Percentiles rank a stretch among this genome's conserved stretches.
phyloP scores from a whole-genome alignment of 1,140 invertebrate species.

The Chlorops oryzae region DNA sequence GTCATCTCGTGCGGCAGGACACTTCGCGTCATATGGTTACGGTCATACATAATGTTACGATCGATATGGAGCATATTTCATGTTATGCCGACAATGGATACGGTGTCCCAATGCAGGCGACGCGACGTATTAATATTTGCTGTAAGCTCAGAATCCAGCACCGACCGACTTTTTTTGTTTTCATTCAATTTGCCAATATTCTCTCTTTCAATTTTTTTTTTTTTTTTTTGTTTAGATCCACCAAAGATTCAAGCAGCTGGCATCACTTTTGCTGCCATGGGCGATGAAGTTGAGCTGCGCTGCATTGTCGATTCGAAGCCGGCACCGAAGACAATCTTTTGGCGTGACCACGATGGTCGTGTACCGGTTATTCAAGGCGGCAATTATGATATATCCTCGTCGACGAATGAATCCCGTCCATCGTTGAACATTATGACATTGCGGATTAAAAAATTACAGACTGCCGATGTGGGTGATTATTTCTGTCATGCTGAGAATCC shows the following conservation, averaged over 20 bases:
- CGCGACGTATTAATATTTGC: slow-evolving; percentile 67
- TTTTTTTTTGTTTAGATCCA: slow-evolving; percentile 52
- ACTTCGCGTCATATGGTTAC: slow-evolving; percentile 74
- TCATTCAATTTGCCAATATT: background rate
- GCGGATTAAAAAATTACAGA: slow-evolving; percentile 62
- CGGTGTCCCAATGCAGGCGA: slow-evolving; percentile 74
- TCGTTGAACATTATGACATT: slow-evolving; percentile 66
- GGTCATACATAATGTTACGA: slow-evolving; percentile 70
- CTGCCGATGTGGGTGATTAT: slow-evolving; percentile 68
- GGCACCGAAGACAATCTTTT: slow-evolving; percentile 71
- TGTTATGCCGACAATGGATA: slow-evolving; percentile 82
- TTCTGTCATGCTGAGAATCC: slow-evolving; percentile 77
- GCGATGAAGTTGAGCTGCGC: slow-evolving; percentile 65
- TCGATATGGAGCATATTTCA: slow-evolving; percentile 75
- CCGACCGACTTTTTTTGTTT: background rate
- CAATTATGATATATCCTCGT: slow-evolving; percentile 61
- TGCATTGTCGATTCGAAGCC: slow-evolving; percentile 71
- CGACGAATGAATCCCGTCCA: slow-evolving; percentile 35
- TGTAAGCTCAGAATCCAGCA: slow-evolving; percentile 54
- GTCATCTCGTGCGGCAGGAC: slow-evolving; percentile 66
- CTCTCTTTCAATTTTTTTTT: background rate
- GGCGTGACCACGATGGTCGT: slow-evolving; percentile 63
- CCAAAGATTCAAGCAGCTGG: slow-evolving; percentile 68
- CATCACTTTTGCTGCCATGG: slow-evolving; percentile 65
- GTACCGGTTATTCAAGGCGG: slow-evolving; percentile 67